Conservation (phyloP, 1,140 invertebrate species). For the Diploscapter pachys region DNA sequence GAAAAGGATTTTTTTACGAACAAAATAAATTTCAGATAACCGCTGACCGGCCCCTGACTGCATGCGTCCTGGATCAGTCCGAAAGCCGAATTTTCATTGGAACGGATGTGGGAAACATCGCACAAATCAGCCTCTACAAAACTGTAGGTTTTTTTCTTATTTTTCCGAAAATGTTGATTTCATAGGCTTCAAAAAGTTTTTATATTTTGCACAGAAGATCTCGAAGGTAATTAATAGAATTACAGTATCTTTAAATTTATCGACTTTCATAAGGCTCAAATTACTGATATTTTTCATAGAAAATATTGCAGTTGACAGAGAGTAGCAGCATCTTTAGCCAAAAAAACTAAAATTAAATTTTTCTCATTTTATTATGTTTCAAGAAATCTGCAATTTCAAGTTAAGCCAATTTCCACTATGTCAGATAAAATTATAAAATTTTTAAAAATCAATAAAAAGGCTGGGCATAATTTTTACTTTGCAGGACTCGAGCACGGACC, state of each 20-base stretch:
- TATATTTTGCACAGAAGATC: not conserved
- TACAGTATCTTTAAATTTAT: not conserved
- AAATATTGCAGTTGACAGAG: no score
- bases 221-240: not conserved
- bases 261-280: not conserved
- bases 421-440: no score
- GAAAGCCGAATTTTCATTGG: slow-evolving; percentile 38
- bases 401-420: no score
- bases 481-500: slow-evolving; percentile 17
- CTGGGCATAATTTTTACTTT: slow-evolving; percentile 4
- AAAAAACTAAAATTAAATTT: no score
- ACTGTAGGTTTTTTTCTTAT: slow-evolving; percentile 14
- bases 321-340: no score
- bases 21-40: slow-evolving; percentile 4
- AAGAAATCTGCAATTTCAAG: no score
- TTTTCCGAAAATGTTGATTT: slow-evolving; percentile 6
- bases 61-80: slow-evolving; percentile 30
- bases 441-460: no score
- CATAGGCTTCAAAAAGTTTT: not conserved
- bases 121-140: slow-evolving; percentile 30
- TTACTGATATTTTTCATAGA: not conserved
- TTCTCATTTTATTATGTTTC: no score
- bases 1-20: not conserved
- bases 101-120: slow-evolving; percentile 35
- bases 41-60: slow-evolving; percentile 34